These are phyloP conservation scores for Spodoptera frugiperda DNA, from an alignment of 1,140 invertebrate genomes.

Conservation along the genomic window DNA sequence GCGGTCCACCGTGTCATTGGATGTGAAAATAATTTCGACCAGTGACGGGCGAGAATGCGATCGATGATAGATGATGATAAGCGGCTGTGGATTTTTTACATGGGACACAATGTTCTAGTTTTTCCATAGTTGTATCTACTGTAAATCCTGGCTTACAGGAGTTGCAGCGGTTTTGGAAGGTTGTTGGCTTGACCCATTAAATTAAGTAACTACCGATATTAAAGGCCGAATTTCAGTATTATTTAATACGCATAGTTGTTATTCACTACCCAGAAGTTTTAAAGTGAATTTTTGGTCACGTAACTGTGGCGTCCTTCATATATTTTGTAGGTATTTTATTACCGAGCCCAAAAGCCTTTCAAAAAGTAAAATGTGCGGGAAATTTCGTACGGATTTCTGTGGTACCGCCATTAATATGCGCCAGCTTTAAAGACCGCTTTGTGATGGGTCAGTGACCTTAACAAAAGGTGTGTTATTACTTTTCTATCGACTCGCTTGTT, in stretches of 20 bases:
- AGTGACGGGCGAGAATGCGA: no score
- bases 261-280: not conserved
- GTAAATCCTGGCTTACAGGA: no score
- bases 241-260: not conserved
- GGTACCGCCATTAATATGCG: not conserved
- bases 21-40: no score
- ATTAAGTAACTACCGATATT: no score
- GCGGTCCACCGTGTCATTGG: no score
- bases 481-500: no score
- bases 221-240: not conserved
- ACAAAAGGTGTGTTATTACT: not conserved
- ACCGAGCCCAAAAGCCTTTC: not conserved
- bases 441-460: not conserved
- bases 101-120: no score
- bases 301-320: constrained; percentile 1
- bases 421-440: not conserved
- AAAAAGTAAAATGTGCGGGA: constrained; percentile 15
- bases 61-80: no score
- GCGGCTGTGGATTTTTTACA: no score
- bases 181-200: no score
- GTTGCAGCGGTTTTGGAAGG: no score
- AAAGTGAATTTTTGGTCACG: constrained; percentile 7
- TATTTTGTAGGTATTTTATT: constrained; percentile 3
- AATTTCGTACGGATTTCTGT: constrained; percentile 6
- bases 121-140: no score